Evolutionary conservation across 2,888 invertebrate species (phyloP).

Genomic region (Cheilosia pagana): DNA sequence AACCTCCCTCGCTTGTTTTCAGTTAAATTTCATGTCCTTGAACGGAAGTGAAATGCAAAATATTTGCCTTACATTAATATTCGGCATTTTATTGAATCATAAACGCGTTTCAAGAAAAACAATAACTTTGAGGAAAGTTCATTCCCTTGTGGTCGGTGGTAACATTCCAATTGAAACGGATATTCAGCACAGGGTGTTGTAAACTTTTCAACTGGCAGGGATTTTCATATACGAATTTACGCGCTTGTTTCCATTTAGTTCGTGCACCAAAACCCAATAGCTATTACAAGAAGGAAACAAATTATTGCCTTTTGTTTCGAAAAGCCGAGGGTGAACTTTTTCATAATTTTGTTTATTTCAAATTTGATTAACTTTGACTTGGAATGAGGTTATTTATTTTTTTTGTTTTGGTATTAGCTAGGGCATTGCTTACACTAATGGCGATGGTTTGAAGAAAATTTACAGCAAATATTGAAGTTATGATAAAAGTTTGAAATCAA

Average conservation of each 20-base stretch:
- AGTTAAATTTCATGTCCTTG: too few species aligned
- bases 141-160: neutral
- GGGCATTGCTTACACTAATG: neutral
- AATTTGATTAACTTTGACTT: neutral
- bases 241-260: neutral
- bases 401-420: neutral
- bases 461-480: neutral
- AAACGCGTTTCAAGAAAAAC: neutral
- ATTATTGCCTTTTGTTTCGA: neutral
- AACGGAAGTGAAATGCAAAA: too few species aligned
- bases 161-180: neutral
- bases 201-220: neutral
- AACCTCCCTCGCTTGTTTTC: too few species aligned
- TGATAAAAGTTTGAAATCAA: neutral
- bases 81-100: constrained; percentile 17
- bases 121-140: neutral
- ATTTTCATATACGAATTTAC: neutral
- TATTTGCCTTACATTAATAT: constrained; percentile 8
- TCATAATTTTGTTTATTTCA: neutral
- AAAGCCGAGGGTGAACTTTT: neutral
- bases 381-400: neutral
- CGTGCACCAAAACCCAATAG: neutral
- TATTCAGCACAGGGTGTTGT: neutral
- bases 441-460: neutral
- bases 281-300: neutral